These are phyloP conservation scores for Phocoena phocoena DNA, from an alignment of 2,113 vertebrate genomes.

Conservation along the genomic window DNA sequence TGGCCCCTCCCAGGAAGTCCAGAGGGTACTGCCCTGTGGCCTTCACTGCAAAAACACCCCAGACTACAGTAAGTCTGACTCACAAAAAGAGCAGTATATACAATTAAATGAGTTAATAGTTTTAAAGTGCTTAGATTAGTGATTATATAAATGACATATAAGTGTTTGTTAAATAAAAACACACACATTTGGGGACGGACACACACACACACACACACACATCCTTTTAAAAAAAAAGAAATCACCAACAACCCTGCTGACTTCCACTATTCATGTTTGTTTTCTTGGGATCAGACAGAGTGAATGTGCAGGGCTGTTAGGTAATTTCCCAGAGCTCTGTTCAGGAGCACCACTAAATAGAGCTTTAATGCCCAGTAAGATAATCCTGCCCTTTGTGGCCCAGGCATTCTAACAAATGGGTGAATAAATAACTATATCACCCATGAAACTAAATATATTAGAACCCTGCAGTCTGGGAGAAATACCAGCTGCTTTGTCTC, in stretches of 20 bases:
- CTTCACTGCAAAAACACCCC: not conserved
- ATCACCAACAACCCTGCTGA: not conserved
- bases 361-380: not conserved
- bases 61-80: not conserved
- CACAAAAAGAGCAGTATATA: not conserved
- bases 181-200: not conserved
- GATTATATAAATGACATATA: not conserved
- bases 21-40: not conserved
- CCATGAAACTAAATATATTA: not conserved
- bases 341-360: not conserved
- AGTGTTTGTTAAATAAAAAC: not conserved
- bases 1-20: not conserved
- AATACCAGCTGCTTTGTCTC: not conserved
- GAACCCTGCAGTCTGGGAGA: not conserved
- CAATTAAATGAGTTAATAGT: not conserved
- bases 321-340: not conserved
- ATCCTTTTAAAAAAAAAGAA: not conserved
- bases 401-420: not conserved
- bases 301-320: not conserved
- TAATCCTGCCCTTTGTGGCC: not conserved
- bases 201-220: not conserved
- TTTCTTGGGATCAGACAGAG: not conserved
- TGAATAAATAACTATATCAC: not conserved
- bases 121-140: not conserved
- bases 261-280: not conserved